A percentile compares a stretch with the other conserved stretches of the same genome.
These are phyloP conservation scores for Eptatretus atami DNA, from an alignment of 2,797 vertebrate genomes.

Conservation along the genomic window DNA sequence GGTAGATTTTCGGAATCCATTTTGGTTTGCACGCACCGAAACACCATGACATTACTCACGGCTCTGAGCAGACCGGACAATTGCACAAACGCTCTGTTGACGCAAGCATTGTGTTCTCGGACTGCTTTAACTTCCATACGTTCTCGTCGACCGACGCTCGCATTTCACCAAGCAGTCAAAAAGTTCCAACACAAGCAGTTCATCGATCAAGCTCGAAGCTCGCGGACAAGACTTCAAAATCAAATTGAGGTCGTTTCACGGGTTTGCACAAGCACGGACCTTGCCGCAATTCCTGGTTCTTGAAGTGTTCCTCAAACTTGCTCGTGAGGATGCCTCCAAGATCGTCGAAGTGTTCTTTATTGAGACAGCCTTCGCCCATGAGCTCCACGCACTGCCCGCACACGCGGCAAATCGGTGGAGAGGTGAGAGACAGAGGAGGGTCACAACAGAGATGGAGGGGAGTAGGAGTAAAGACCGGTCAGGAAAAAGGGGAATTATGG, in stretches of 20 bases:
- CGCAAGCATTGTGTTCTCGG: too few relatives aligned
- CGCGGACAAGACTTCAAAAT: too few relatives aligned
- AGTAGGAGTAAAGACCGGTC: too few relatives aligned
- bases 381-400: slow-evolving; percentile 48
- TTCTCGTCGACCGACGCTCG: too few relatives aligned
- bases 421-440: background rate
- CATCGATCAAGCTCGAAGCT: background rate
- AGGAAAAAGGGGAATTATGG: too few relatives aligned
- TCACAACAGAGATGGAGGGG: background rate
- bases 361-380: slow-evolving; percentile 90
- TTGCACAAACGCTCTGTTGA: too few relatives aligned
- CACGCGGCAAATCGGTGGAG: background rate
- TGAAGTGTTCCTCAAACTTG: slow-evolving; percentile 95
- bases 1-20: too few relatives aligned
- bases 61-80: too few relatives aligned
- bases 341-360: slow-evolving; percentile 85
- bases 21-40: too few relatives aligned
- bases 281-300: slow-evolving; percentile 86
- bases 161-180: background rate
- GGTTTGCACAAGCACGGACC: slow-evolving; percentile 18
- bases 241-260: too few relatives aligned
- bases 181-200: background rate
- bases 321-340: slow-evolving; percentile 68
- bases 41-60: too few relatives aligned
- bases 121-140: too few relatives aligned